Conservation (phyloP, 2,113 vertebrate genomes). For the Butorides virescens region DNA sequence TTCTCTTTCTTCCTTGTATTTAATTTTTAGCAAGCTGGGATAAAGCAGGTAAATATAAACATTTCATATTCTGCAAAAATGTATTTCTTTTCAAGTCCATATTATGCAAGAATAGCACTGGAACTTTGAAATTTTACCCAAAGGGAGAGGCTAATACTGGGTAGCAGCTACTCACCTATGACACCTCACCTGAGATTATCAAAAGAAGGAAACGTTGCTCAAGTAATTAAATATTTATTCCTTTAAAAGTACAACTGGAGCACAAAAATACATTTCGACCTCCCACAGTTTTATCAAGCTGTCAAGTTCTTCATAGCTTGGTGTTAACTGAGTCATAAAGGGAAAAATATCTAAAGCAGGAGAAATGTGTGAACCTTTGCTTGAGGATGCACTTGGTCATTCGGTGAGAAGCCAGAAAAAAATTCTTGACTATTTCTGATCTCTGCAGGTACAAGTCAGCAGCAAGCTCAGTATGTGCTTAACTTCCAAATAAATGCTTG, state of each 20-base stretch:
- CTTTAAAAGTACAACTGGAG: slow-evolving; percentile 25
- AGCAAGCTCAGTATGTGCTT: neutral
- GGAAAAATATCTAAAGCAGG: slow-evolving; percentile 25
- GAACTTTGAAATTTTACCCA: neutral
- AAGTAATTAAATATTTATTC: slow-evolving; percentile 44
- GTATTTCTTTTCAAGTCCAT: neutral
- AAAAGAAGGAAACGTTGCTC: neutral
- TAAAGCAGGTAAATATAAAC: neutral
- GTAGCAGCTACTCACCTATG: neutral
- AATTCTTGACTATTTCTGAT: neutral
- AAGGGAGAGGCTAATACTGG: neutral
- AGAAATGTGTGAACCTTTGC: slow-evolving; percentile 11
- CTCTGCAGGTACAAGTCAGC: neutral
- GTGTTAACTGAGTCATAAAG: slow-evolving; percentile 39
- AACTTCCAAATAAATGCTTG: neutral
- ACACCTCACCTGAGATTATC: neutral
- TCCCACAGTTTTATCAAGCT: slow-evolving; percentile 56
- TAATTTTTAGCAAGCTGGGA: neutral
- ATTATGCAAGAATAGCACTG: neutral
- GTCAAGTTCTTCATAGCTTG: slow-evolving; percentile 32
- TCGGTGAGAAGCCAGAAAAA: neutral
- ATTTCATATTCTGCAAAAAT: neutral
- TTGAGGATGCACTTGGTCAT: slow-evolving; percentile 40
- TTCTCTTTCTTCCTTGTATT: neutral
- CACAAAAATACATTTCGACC: neutral